These are phyloP conservation scores for Eremobia ochroleuca DNA, from an alignment of 2,888 invertebrate genomes.

Conservation along the genomic window DNA sequence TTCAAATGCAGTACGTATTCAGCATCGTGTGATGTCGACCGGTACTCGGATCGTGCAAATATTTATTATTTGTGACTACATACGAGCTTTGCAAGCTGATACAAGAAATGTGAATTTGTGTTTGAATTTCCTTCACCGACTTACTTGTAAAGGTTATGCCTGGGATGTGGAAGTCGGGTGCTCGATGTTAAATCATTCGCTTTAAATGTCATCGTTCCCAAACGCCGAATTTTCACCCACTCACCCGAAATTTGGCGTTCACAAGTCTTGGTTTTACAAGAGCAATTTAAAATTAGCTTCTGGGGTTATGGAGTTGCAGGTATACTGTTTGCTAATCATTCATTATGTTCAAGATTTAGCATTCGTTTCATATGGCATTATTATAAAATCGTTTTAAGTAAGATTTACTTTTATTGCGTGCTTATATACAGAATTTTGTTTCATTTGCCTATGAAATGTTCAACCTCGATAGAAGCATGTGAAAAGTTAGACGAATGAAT, in stretches of 20 bases:
- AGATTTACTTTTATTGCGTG: not conserved
- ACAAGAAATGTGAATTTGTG: slow-evolving; percentile 52
- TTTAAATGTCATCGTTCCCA: slow-evolving; percentile 15
- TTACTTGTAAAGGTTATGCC: slow-evolving; percentile 36
- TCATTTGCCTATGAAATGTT: no score
- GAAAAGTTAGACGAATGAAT: not conserved
- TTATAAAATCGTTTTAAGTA: not conserved
- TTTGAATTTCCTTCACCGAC: slow-evolving; percentile 55
- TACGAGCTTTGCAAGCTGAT: slow-evolving; percentile 59
- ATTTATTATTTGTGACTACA: slow-evolving; percentile 68
- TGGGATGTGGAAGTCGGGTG: not conserved
- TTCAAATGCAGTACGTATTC: slow-evolving; percentile 53
- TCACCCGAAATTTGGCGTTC: slow-evolving; percentile 4
- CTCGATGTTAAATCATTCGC: slow-evolving; percentile 5
- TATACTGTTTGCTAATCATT: slow-evolving; percentile 1
- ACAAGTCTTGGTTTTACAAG: slow-evolving; percentile 21
- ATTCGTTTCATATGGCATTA: not conserved
- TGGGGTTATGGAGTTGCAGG: no score
- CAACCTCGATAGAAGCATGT: not conserved
- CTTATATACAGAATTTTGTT: not conserved
- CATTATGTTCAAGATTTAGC: not conserved
- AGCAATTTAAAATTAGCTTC: slow-evolving; percentile 22
- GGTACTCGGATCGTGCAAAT: slow-evolving; percentile 63
- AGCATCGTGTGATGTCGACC: slow-evolving; percentile 55
- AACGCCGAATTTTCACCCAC: slow-evolving; percentile 16